A percentile compares a stretch with the other conserved stretches of the same genome.
phyloP scores from a whole-genome alignment of 2,797 vertebrate genomes.

The Paguma larvata region DNA sequence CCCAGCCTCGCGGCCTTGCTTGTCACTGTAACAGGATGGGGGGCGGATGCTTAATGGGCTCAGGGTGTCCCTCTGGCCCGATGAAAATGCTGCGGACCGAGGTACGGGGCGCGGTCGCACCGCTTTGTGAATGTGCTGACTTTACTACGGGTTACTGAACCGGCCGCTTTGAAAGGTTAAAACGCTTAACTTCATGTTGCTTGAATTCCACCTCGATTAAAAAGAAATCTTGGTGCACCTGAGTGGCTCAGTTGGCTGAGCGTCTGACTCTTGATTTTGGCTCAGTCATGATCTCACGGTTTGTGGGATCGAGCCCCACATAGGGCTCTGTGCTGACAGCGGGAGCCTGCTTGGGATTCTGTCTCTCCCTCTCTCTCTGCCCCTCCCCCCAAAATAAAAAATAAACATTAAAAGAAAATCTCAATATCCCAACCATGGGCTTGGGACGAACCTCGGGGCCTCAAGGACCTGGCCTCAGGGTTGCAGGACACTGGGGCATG shows the following conservation, averaged over 20 bases:
- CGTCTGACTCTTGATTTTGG: too few species aligned
- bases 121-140: accelerated
- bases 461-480: not conserved
- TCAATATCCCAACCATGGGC: not conserved
- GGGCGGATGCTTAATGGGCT: accelerated
- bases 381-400: too few species aligned
- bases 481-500: not conserved
- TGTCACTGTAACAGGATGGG: accelerated
- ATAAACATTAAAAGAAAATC: too few species aligned
- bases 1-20: accelerated
- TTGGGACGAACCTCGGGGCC: not conserved
- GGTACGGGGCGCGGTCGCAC: not conserved
- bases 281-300: too few species aligned
- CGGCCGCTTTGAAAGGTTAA: not conserved
- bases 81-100: too few species aligned
- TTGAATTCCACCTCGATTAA: not conserved
- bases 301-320: too few species aligned
- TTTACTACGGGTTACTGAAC: not conserved
- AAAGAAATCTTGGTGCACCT: too few species aligned
- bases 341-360: too few species aligned
- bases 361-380: too few species aligned
- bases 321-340: too few species aligned
- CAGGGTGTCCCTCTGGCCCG: not conserved
- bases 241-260: too few species aligned
- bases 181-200: not conserved